These are phyloP conservation scores for Palythoa heliodiscus DNA, from an alignment of 92 coral and sea anemone species.

Conservation along the genomic window DNA sequence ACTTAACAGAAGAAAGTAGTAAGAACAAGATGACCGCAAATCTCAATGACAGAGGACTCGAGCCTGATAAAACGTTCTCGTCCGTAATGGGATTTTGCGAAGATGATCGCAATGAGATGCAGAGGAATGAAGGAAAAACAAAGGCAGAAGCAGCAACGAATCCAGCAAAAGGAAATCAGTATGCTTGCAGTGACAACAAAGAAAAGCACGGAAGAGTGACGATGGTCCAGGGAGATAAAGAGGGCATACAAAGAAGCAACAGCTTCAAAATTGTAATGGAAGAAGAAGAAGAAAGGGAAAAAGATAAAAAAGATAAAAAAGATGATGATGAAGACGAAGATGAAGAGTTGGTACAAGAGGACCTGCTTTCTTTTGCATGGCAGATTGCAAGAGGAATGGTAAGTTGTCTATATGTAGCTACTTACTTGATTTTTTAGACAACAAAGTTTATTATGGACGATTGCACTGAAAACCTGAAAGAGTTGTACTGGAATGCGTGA, in stretches of 20 bases:
- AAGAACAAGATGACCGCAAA: not conserved
- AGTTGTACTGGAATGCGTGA: too few species aligned
- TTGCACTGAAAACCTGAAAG: too few species aligned
- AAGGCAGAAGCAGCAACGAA: not conserved
- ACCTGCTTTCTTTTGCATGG: slow-evolving; percentile 8
- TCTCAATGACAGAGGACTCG: not conserved
- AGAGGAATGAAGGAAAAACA: not conserved
- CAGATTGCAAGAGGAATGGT: slow-evolving; percentile 31
- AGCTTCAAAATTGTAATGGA: not conserved
- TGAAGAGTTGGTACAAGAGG: not conserved
- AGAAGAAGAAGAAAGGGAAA: not conserved
- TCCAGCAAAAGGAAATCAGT: too few species aligned
- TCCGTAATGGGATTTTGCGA: not conserved
- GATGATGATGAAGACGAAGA: not conserved
- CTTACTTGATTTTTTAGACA: not conserved
- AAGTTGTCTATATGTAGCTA: not conserved
- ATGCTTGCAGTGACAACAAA: not conserved
- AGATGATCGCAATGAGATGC: not conserved
- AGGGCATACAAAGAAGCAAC: not conserved
- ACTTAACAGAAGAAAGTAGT: not conserved
- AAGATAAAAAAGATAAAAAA: not conserved
- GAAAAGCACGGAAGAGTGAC: not conserved
- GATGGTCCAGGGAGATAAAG: not conserved
- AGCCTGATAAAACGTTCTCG: not conserved
- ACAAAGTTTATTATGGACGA: too few species aligned